These are phyloP conservation scores for Chrysolina haemoptera DNA, from an alignment of 2,888 invertebrate species.

Conservation along the genomic window DNA sequence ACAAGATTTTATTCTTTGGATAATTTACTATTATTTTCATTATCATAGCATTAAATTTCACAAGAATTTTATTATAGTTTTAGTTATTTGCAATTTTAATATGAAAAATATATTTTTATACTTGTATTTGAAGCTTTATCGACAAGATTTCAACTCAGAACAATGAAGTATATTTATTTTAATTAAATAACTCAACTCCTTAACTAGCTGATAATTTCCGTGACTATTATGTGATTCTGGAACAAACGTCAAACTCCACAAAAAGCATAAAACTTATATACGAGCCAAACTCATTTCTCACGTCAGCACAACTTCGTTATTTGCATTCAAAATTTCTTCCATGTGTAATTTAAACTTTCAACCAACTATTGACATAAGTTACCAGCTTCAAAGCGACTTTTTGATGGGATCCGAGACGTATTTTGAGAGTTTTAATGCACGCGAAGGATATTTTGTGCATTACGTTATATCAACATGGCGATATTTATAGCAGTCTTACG, in stretches of 20 bases:
- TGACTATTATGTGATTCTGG: background rate
- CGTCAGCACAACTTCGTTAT: conserved; percentile 10
- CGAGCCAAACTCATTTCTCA: conserved; percentile 3
- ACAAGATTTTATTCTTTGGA: too few relatives aligned
- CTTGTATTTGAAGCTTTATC: too few relatives aligned
- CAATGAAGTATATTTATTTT: too few relatives aligned
- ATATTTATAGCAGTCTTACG: background rate
- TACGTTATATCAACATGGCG: background rate
- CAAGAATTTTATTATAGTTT: too few relatives aligned
- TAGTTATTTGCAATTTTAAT: too few relatives aligned
- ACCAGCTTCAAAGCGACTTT: background rate
- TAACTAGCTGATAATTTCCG: background rate
- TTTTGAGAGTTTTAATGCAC: conserved; percentile 4
- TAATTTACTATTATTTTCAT: too few relatives aligned
- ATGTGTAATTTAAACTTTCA: conserved; percentile 13
- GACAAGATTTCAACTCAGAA: too few relatives aligned
- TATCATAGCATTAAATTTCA: too few relatives aligned
- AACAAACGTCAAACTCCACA: background rate
- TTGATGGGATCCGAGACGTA: conserved; percentile 8
- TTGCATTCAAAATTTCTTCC: conserved; percentile 10
- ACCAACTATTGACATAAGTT: conserved; percentile 9
- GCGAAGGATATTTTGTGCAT: background rate
- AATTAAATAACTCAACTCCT: background rate
- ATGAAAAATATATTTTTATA: too few relatives aligned
- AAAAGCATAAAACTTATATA: conserved; percentile 3